These are phyloP conservation scores for Acrocephalus kingi DNA, from an alignment of 2,113 vertebrate genomes.

Conservation along the genomic window DNA sequence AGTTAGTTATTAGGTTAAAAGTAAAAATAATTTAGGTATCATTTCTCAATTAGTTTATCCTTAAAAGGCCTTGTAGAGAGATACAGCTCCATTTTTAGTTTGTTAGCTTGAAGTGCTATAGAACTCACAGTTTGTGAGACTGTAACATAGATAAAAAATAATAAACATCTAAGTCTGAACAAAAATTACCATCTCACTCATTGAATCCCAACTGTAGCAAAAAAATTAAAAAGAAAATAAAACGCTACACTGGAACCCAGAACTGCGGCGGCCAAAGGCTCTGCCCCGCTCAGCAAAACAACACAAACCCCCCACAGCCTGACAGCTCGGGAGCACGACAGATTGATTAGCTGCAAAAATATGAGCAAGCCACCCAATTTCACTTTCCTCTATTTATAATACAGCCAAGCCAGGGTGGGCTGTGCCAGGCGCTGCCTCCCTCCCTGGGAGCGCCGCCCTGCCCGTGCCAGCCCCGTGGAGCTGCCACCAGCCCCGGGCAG, in stretches of 20 bases:
- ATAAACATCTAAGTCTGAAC: not conserved
- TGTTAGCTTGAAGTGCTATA: too few relatives aligned
- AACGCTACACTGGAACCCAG: not conserved
- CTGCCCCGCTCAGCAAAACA: not conserved
- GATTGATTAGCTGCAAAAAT: constrained; percentile 34
- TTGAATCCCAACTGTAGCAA: not conserved
- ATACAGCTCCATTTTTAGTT: not conserved
- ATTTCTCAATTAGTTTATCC: not conserved
- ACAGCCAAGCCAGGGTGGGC: not conserved
- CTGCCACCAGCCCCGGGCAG: not conserved
- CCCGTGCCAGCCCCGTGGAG: not conserved
- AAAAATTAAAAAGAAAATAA: not conserved
- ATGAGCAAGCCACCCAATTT: constrained; percentile 5
- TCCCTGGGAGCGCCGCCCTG: not conserved
- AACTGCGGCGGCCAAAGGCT: not conserved
- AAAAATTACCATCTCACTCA: not conserved
- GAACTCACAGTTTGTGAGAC: too few relatives aligned
- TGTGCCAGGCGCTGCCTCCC: not conserved
- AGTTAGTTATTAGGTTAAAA: not conserved
- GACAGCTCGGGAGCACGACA: not conserved
- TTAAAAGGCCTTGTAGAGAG: not conserved
- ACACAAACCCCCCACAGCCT: not conserved
- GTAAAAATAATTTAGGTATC: not conserved
- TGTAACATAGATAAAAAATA: too few relatives aligned
- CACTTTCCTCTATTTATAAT: constrained; percentile 1